Conservation (phyloP, 2,113 vertebrate genomes). For the Sphyrna mokarran region DNA sequence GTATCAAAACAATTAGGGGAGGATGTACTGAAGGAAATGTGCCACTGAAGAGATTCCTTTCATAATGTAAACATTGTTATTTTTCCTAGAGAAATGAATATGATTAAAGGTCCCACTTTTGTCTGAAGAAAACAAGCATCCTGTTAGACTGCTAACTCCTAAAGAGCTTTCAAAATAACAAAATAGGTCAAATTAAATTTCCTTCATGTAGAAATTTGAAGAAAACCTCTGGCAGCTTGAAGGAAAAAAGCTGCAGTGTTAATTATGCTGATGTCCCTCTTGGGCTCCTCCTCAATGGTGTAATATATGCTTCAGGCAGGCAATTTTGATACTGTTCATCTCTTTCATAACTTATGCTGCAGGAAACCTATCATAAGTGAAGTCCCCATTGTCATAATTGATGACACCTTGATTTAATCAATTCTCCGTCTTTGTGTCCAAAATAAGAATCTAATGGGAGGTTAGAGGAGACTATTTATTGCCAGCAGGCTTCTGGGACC, state of each 20-base stretch:
- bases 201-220: neutral
- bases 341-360: neutral
- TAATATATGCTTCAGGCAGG: conserved; percentile 9
- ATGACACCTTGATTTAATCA: conserved; percentile 33
- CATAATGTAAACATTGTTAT: neutral
- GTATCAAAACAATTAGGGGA: conserved; percentile 4
- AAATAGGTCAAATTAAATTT: conserved; percentile 34
- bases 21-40: conserved; percentile 34
- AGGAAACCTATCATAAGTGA: conserved; percentile 13
- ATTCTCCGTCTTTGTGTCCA: conserved; percentile 18
- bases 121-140: conserved; percentile 29
- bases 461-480: conserved; percentile 32
- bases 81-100: conserved; percentile 19
- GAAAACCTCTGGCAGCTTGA: conserved; percentile 11
- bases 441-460: conserved; percentile 31
- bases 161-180: conserved; percentile 15
- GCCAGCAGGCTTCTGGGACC: conserved; percentile 35
- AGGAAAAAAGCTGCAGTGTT: conserved; percentile 10
- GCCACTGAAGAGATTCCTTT: neutral
- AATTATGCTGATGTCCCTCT: neutral
- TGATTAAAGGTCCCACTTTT: conserved; percentile 20
- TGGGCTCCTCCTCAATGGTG: neutral
- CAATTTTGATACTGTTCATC: neutral
- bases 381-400: conserved; percentile 31
- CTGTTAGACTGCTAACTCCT: neutral